Percentiles rank a stretch among this genome's conserved stretches.
Conservation (phyloP, 2,797 vertebrate genomes). For the Carcharodon carcharias region DNA sequence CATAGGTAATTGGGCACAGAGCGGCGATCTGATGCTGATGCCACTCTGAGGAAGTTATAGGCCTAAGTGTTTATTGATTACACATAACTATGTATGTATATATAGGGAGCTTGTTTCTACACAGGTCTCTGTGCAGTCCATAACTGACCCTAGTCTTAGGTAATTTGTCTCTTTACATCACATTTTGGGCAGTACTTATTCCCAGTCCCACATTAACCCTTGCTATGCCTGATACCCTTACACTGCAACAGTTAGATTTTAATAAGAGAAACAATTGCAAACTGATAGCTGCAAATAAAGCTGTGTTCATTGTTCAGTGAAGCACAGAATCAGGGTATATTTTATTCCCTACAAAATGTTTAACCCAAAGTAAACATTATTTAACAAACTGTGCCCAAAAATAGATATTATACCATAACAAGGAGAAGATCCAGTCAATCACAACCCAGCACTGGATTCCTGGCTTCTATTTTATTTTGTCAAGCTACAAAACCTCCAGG, state of each 20-base stretch:
- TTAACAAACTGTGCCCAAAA: background rate
- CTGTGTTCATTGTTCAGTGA: background rate
- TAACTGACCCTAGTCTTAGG: too few relatives aligned
- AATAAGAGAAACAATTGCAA: constrained; percentile 3
- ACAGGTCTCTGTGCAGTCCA: too few relatives aligned
- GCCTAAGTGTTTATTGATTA: too few relatives aligned
- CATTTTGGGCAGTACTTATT: too few relatives aligned
- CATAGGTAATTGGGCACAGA: too few relatives aligned
- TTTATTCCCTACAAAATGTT: background rate
- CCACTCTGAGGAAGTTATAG: too few relatives aligned
- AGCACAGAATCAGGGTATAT: background rate
- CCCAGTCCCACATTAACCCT: too few relatives aligned
- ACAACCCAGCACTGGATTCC: background rate
- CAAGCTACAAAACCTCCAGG: background rate
- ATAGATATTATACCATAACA: background rate
- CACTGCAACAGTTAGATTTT: background rate
- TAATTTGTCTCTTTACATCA: too few relatives aligned
- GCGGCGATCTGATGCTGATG: too few relatives aligned
- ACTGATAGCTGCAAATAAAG: background rate
- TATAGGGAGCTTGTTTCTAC: too few relatives aligned
- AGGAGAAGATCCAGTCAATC: background rate
- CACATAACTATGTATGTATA: too few relatives aligned
- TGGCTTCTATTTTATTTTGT: background rate
- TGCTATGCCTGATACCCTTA: too few relatives aligned
- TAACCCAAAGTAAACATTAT: background rate